A percentile compares a stretch with the other conserved stretches of the same genome.
Conservation (phyloP, 2,888 invertebrate genomes). For the Psylliodes chrysocephalus region DNA sequence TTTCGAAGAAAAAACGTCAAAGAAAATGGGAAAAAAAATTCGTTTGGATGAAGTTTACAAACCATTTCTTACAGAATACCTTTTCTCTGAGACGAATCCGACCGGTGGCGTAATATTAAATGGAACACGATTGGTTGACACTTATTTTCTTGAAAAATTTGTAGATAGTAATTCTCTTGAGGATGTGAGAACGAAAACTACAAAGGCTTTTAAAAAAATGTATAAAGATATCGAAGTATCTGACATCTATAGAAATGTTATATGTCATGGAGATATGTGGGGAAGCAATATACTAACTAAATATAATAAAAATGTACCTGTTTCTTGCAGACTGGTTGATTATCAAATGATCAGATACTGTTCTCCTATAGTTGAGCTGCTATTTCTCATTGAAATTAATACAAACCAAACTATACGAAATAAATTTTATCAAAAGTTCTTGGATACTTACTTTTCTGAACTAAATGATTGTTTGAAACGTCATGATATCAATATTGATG, state of each 20-base stretch:
- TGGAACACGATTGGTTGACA: slow-evolving; percentile 5
- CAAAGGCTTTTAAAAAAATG: neutral
- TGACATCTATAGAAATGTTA: slow-evolving; percentile 57
- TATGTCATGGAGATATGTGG: slow-evolving; percentile 57
- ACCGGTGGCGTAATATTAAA: neutral
- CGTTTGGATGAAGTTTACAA: slow-evolving; percentile 53
- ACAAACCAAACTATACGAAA: slow-evolving; percentile 37
- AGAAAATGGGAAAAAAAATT: slow-evolving; percentile 41
- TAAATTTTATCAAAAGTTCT: slow-evolving; percentile 41
- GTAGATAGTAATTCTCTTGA: slow-evolving; percentile 12
- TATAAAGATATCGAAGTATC: slow-evolving; percentile 53
- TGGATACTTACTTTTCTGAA: slow-evolving; percentile 46
- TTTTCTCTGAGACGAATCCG: slow-evolving; percentile 17
- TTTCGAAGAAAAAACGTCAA: slow-evolving; percentile 46
- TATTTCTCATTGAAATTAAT: slow-evolving; percentile 53
- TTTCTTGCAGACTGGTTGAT: slow-evolving; percentile 50
- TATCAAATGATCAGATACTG: slow-evolving; percentile 65
- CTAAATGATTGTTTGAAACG: slow-evolving; percentile 37
- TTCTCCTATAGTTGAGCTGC: slow-evolving; percentile 73
- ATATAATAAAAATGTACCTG: slow-evolving; percentile 7
- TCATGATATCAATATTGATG: slow-evolving; percentile 38
- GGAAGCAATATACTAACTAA: slow-evolving; percentile 51
- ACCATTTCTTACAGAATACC: slow-evolving; percentile 39
- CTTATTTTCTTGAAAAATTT: slow-evolving; percentile 35
- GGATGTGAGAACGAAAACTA: slow-evolving; percentile 31